Base-by-base conservation (phyloP, 2,797 vertebrate species). In the Silurus lanzhouensis region DNA sequence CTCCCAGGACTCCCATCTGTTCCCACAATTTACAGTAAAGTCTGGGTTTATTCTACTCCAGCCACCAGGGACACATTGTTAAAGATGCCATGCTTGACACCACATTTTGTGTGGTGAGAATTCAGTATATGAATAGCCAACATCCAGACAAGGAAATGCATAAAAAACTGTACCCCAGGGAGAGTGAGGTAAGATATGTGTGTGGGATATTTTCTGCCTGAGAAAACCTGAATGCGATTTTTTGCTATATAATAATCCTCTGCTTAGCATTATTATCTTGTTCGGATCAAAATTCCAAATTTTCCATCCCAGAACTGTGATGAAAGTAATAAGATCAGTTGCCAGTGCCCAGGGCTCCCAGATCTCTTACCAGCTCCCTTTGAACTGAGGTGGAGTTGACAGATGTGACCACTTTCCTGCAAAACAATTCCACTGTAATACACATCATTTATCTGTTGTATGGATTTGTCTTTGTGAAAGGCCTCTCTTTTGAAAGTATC, bases 1-100 rank as follows among this genome's bases (percentile, higher is more conserved):
- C 92, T 92, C 88, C 81, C 82, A 71, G 84, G 89, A 61, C 84
- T 85, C 70, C 82, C 82, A 91, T 93, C 91, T 89, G 89, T 89
- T 93, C 92, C 91, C 91, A 92, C 89, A 89, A 88, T 90, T 72
- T 77, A 72, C 31, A 68, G 25, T 86, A 68, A 83, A 79, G 77
- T 87, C 67, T 86, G 83, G 88, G 81, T 86, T 77, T 85, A 87
- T 84, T 85, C 75, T 79, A 79, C 78, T 78, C 60, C 58, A 3
- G 64, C 87, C 87, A 88, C 86, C 20, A 48, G 86, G 77, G 89
- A 87, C 80, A 81, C 86, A 88, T 90, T 88, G 89, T 90, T 88
- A 87, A 83, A 60, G 27, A 86, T 85, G 58, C 80, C 80, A 84
- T 84, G 22, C 57, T 82, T 63, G 66, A 88, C 83, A 74, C 61